phyloP scores from a whole-genome alignment of 2,797 vertebrate genomes.

The Staurois parvus region DNA sequence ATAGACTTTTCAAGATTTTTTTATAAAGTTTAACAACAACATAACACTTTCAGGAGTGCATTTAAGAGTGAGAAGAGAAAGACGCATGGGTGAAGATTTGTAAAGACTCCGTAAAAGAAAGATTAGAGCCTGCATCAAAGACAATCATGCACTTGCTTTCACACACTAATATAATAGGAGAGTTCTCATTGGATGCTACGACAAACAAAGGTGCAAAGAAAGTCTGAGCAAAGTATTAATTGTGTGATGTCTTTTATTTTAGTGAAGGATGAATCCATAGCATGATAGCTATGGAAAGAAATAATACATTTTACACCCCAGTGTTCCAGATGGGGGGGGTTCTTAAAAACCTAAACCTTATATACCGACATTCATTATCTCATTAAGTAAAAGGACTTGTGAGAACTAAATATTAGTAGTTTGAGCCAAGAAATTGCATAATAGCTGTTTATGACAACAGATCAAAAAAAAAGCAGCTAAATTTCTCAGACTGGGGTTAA shows the following conservation, averaged over 20 bases:
- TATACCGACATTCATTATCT: slow-evolving; percentile 2
- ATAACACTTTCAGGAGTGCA: no score
- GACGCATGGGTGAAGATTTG: no score
- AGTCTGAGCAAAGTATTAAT: background rate
- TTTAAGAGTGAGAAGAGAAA: no score
- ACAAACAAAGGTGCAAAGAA: no score
- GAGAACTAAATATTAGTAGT: no score
- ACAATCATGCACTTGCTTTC: background rate
- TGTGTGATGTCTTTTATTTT: background rate
- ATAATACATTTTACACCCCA: background rate
- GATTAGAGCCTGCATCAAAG: no score
- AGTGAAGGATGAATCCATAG: background rate
- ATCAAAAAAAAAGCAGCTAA: background rate
- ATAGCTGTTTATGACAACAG: background rate
- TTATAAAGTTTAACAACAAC: no score
- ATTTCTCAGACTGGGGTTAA: slow-evolving; percentile 16
- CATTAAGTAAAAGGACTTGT: background rate
- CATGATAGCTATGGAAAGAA: background rate
- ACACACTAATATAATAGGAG: background rate
- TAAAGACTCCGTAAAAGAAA: no score
- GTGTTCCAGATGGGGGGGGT: background rate
- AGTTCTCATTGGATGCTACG: background rate
- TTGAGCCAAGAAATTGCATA: background rate
- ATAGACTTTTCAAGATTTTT: no score
- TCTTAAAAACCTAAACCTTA: slow-evolving; percentile 1